Evolutionary conservation across 2,797 vertebrate genomes (phyloP).

Genomic region (Sphenodon punctatus): DNA sequence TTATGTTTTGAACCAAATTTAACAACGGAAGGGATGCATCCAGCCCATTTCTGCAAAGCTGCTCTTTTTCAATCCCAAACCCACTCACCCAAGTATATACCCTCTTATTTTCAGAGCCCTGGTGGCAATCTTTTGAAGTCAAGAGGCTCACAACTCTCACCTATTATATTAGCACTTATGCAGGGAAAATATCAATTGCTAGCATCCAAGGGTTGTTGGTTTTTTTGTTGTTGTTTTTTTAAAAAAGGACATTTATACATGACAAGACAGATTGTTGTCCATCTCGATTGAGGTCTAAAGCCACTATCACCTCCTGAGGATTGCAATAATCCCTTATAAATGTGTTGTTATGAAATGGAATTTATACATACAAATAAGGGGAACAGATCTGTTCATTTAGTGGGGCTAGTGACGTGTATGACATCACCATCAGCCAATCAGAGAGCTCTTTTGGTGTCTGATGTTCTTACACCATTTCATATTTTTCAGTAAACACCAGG

Average conservation of each 20-base stretch:
- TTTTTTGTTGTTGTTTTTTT: too few relatives aligned
- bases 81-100: not conserved
- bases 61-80: not conserved
- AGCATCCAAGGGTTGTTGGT: slow-evolving; percentile 15
- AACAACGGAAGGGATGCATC: not conserved
- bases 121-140: not conserved
- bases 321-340: slow-evolving; percentile 6
- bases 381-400: slow-evolving; percentile 58
- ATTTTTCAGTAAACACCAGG: slow-evolving; percentile 73
- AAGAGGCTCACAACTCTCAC: slow-evolving; percentile 7
- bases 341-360: slow-evolving; percentile 19
- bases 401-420: slow-evolving; percentile 66
- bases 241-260: not conserved
- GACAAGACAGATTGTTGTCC: not conserved
- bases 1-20: not conserved
- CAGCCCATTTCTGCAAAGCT: not conserved
- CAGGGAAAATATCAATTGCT: slow-evolving; percentile 11
- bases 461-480: slow-evolving; percentile 63
- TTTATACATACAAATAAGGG: slow-evolving; percentile 43
- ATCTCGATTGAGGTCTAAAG: not conserved
- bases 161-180: not conserved
- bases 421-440: slow-evolving; percentile 71
- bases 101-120: not conserved
- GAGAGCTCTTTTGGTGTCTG: slow-evolving; percentile 42
- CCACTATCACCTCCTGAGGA: not conserved